Evolutionary conservation across 2,113 vertebrate species (phyloP).

Genomic region (Trogon surrucura): DNA sequence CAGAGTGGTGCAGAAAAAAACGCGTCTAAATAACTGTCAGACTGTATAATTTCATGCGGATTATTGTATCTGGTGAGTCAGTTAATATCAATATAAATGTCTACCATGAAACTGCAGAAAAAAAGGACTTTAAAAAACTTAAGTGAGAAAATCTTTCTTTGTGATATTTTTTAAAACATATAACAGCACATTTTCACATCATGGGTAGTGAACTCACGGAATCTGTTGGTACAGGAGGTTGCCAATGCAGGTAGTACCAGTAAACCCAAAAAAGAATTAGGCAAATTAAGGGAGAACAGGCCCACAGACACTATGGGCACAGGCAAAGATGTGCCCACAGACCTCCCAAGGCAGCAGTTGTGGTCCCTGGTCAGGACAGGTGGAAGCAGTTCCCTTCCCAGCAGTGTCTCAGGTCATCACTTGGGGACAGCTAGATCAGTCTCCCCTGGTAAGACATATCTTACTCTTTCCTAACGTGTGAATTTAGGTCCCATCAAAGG

Average conservation of each 20-base stretch:
- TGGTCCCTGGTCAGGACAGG: neutral
- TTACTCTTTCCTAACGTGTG: neutral
- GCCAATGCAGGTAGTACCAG: neutral
- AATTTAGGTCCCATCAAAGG: neutral
- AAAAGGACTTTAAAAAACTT: neutral
- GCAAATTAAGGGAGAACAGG: neutral
- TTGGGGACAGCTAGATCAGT: neutral
- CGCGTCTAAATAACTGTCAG: neutral
- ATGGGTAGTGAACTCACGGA: fast-evolving
- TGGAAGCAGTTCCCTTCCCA: neutral
- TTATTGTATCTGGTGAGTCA: neutral
- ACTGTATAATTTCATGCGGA: neutral
- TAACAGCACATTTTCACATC: neutral
- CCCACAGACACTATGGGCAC: neutral
- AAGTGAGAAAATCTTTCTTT: neutral
- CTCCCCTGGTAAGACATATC: neutral
- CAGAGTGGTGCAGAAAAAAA: neutral
- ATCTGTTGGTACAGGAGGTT: neutral
- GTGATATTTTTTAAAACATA: neutral
- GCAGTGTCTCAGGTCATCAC: fast-evolving
- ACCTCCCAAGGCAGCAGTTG: neutral
- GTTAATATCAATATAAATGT: neutral
- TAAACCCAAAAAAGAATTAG: neutral
- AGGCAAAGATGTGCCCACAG: neutral
- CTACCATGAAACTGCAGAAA: neutral